Evolutionary conservation across 2,113 vertebrate species (phyloP), one percentile per base, ranked within the genome.

Genomic region (Carassius auratus): DNA sequence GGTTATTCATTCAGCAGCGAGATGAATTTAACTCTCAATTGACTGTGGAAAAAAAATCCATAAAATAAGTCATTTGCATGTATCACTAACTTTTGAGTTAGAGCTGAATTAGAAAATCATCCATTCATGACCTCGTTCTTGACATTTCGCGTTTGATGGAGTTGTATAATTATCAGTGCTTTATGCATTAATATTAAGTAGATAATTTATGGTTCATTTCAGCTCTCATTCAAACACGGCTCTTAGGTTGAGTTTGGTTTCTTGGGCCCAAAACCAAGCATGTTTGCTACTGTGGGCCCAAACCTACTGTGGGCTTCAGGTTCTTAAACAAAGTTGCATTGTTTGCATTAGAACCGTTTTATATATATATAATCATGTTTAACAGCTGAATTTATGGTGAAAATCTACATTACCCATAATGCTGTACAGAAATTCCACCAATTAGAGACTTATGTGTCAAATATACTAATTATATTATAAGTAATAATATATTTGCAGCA

Each of bases 11-110:
- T 92, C 89, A 77, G 86, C 74, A 4, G 26, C 33, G 26, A 89
- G 84, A 90, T 89, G 87, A 86, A 87, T 85, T 89, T 87, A 85
- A 90, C 84, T 87, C 86, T 90, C 80, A 71, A 19, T 13, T 81
- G 87, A 89, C 86, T 76, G 76, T 3, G 62, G 26, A 26, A 87
- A 88, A 90, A 89, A 89, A 91, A 89, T 87, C 90, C 87, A 92
- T 93, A 90, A 92, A 93, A 91, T 87, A 84, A 91, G 92, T 86
- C 85, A 91, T 86, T 91, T 87, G 79, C 79, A 84, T 84, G 83
- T 79, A 48, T 38, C 85, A 90, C 82, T 90, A 69, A 92, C 91
- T 92, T 89, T 90, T 83, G 81, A 93, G 92, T 78, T 59, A 77
- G 19, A 78, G 45, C 36, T 15, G 61, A 48, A 78, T 85, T 85